A percentile compares a stretch with the other conserved stretches of the same genome.
Evolutionary conservation across 2,113 vertebrate genomes (phyloP).

Genomic region (Eudyptes chrysolophus): DNA sequence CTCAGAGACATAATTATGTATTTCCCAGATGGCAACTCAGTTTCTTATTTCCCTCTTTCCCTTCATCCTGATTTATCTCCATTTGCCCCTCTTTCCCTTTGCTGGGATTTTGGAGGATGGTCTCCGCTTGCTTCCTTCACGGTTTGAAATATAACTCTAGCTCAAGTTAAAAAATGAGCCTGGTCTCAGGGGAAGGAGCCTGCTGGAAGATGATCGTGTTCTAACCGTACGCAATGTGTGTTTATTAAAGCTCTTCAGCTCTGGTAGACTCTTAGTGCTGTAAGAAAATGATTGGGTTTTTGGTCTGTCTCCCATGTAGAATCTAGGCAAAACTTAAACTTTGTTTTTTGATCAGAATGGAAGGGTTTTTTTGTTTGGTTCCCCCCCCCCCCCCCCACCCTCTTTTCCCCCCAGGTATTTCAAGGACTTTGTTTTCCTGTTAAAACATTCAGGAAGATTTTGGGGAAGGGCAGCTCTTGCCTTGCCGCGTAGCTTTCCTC

Average conservation of each 20-base stretch:
- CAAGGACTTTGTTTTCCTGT: not conserved
- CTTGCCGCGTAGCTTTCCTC: not conserved
- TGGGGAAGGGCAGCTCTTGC: not conserved
- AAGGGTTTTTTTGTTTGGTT: not conserved
- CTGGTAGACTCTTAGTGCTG: not conserved
- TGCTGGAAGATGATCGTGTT: not conserved
- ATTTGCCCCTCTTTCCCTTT: not conserved
- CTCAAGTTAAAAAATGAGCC: not conserved
- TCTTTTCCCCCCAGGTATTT: not conserved
- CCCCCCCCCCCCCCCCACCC: no score
- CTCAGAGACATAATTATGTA: not conserved
- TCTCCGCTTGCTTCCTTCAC: not conserved
- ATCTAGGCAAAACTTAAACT: not conserved
- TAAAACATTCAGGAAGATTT: not conserved
- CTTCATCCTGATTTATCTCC: not conserved
- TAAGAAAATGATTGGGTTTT: not conserved
- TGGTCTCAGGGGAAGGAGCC: not conserved
- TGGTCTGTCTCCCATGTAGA: not conserved
- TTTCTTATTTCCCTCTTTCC: slow-evolving; percentile 1
- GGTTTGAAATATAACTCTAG: not conserved
- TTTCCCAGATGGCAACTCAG: not conserved
- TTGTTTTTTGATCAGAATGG: not conserved
- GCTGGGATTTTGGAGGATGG: not conserved
- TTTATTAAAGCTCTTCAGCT: not conserved
- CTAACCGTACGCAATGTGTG: not conserved